These are phyloP conservation scores for Mormyrops boulengeri DNA, from an alignment of 2,797 vertebrate species.

Conservation along the genomic window DNA sequence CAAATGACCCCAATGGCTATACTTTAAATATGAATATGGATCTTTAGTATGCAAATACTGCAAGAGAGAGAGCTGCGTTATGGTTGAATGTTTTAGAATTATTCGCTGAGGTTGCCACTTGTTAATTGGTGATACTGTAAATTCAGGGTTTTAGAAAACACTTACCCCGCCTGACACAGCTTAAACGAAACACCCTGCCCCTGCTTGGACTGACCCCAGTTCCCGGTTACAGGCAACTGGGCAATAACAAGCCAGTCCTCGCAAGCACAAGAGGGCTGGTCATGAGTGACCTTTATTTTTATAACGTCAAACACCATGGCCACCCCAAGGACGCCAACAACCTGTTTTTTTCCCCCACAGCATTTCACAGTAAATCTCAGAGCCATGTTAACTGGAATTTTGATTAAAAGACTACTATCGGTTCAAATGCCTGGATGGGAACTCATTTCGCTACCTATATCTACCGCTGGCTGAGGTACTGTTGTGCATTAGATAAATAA, in stretches of 20 bases:
- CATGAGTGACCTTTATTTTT: background rate
- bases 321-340: background rate
- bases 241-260: background rate
- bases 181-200: background rate
- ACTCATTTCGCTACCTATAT: background rate
- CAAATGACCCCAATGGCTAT: background rate
- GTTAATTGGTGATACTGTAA: background rate
- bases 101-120: background rate
- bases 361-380: background rate
- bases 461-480: background rate
- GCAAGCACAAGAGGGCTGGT: background rate
- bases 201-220: background rate
- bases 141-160: background rate
- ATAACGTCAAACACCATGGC: background rate
- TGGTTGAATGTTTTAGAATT: background rate
- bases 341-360: background rate
- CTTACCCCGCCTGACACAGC: background rate
- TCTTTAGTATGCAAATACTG: background rate
- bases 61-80: background rate
- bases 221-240: background rate
- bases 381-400: background rate
- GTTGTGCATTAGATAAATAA: background rate
- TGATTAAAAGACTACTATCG: background rate
- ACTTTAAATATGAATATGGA: background rate
- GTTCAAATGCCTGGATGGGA: background rate